Base-by-base conservation (phyloP, 2,113 vertebrate genomes). In the Aptenodytes patagonicus region DNA sequence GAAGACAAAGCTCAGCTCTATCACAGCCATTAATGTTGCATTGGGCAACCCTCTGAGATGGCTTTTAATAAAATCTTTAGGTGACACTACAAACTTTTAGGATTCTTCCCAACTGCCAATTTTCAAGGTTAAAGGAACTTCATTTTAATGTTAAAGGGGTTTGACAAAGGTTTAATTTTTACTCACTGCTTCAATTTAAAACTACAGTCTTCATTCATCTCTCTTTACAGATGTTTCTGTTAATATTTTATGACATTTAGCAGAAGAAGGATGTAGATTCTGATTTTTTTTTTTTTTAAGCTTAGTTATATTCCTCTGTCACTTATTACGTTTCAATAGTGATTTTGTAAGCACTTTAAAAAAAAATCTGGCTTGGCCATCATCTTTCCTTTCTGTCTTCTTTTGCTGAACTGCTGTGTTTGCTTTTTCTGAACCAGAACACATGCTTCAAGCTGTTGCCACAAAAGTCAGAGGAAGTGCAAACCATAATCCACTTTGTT, bases 201-300 rank as follows among this genome's bases (percentile, higher is more conserved):
- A 75, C 54, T 92, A 54, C 40, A 85, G 47, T 55, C 34, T 51
- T 91, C 34, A 71, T 95, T 83, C 49, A 62, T 69, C 55, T 60
- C 51, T 85, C 82, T 91, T 82, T 89, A 83, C n/a, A 91, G 68
- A 85, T 70, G 34, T 81, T 82, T 94, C 60, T 60, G 61, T 94
- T 95, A 95, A 86, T 79, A 94, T 96, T 97, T 95, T 77, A 87
- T 51, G 75, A 72, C 78, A 89, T 47, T 84, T 93, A 77, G 80
- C 42, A 58, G 36, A 83, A 82, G 64, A 93, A 95, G n/a, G 40
- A 71, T 94, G 71, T 89, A 64, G 61, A 42, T 88, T 81, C 78
- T 24, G 42, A 40, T 18, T 62, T 60, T 54, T 44, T 58, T 51
- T 60, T 80, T 77, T 89, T 93, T 61, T 6, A 17, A 66, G 40